Percentiles rank a stretch among this genome's conserved stretches.
Conservation (phyloP, 2,797 vertebrate species). For the Tiaroga cobitis region DNA sequence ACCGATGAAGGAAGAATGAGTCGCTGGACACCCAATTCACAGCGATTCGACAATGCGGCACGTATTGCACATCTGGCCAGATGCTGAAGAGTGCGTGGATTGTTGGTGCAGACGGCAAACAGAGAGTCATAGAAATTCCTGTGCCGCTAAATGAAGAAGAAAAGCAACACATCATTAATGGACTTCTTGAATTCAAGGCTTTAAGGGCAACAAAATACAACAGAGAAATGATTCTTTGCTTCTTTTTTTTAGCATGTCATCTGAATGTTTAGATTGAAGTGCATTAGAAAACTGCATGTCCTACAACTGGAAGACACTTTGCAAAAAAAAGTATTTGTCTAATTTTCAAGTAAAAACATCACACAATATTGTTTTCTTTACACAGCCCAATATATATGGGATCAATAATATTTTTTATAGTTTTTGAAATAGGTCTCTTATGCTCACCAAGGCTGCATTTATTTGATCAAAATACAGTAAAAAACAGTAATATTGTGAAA, state of each 20-base stretch:
- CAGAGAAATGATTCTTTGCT: neutral
- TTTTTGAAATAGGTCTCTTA: neutral
- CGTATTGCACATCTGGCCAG: constrained; percentile 87
- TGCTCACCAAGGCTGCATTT: neutral
- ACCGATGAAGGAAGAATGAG: constrained; percentile 78
- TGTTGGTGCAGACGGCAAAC: constrained; percentile 85
- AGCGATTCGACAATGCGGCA: constrained; percentile 67
- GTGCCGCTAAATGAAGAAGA: constrained; percentile 75
- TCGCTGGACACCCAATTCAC: constrained; percentile 74
- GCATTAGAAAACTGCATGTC: neutral
- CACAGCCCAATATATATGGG: neutral
- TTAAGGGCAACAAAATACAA: neutral
- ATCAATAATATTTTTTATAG: neutral
- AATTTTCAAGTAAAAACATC: neutral
- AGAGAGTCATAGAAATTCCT: constrained; percentile 90
- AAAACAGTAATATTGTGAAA: neutral
- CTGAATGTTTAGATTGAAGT: neutral
- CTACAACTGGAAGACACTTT: neutral
- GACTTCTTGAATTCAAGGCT: neutral
- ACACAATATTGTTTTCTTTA: neutral
- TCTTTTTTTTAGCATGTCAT: neutral
- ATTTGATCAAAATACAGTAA: neutral
- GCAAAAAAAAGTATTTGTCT: neutral
- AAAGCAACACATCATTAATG: neutral
- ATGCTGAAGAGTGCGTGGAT: constrained; percentile 90